Evolutionary conservation across 2,113 vertebrate genomes (phyloP).

Genomic region (Crocuta crocuta): DNA sequence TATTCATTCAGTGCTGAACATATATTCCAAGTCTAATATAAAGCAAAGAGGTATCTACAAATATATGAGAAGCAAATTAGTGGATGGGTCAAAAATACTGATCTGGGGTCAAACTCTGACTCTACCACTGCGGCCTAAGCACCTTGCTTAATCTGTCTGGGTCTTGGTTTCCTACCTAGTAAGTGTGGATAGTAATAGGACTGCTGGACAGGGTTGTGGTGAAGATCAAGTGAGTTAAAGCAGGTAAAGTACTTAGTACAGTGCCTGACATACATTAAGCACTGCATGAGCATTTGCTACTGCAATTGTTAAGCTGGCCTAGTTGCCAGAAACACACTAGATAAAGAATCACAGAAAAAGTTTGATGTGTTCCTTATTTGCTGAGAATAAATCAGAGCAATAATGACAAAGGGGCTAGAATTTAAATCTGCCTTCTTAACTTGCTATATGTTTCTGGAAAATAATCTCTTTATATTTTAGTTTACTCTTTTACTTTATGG

Average conservation of each 20-base stretch:
- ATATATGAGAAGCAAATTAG: background rate
- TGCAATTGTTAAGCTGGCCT: background rate
- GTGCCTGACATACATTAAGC: background rate
- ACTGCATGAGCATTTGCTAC: background rate
- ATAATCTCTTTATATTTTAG: background rate
- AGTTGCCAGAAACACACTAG: background rate
- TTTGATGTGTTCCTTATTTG: background rate
- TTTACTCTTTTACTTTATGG: background rate
- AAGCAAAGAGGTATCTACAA: background rate
- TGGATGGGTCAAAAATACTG: background rate
- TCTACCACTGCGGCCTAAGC: background rate
- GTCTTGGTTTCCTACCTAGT: background rate
- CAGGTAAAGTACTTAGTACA: background rate
- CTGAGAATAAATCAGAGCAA: background rate
- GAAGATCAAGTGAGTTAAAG: too few relatives aligned
- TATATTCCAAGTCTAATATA: background rate
- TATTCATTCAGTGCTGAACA: background rate
- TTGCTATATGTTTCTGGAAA: conserved; percentile 21
- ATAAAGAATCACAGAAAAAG: background rate
- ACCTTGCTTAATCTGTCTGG: background rate
- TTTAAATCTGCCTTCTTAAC: background rate
- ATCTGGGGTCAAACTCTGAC: background rate
- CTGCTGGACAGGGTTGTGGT: background rate
- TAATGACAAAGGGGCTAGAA: background rate
- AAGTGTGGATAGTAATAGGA: background rate